Conservation (phyloP, 2,888 invertebrate species). For the Alentia gelatinosa region DNA sequence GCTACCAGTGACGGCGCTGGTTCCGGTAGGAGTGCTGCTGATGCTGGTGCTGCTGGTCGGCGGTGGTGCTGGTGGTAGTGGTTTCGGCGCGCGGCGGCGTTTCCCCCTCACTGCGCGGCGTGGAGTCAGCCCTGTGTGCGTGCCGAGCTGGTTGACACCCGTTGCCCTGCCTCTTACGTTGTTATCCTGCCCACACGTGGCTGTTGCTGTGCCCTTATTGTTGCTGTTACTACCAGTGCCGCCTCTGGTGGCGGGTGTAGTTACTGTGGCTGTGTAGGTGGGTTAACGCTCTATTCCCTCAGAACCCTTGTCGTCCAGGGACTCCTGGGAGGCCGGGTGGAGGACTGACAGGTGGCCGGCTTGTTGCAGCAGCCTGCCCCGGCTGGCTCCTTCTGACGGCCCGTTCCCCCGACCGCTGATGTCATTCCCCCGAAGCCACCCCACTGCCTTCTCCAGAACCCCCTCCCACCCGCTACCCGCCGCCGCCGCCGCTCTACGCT, state of each 20-base stretch:
- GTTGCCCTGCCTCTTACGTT: neutral
- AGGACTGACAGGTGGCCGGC: conserved; percentile 20
- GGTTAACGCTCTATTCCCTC: neutral
- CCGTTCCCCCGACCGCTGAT: neutral
- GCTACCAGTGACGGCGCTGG: neutral
- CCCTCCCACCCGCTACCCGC: neutral
- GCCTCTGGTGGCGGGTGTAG: neutral
- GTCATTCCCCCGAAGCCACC: neutral
- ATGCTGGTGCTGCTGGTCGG: neutral
- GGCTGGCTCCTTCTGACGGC: conserved; percentile 23
- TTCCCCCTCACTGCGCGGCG: neutral
- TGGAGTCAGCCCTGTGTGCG: too few species aligned
- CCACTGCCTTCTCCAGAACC: too few species aligned
- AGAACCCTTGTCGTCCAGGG: neutral
- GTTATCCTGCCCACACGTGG: neutral
- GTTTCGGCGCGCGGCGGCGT: neutral
- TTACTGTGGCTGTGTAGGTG: neutral
- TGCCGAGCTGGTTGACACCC: too few species aligned
- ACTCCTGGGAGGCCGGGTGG: neutral
- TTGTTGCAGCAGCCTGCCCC: conserved; percentile 27
- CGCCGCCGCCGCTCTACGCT: neutral
- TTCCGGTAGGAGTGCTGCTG: neutral
- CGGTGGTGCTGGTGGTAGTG: neutral
- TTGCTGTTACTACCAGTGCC: neutral
- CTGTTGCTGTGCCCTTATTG: neutral